These are phyloP conservation scores for Oceanodroma tethys DNA, from an alignment of 2,113 vertebrate genomes.

Conservation along the genomic window DNA sequence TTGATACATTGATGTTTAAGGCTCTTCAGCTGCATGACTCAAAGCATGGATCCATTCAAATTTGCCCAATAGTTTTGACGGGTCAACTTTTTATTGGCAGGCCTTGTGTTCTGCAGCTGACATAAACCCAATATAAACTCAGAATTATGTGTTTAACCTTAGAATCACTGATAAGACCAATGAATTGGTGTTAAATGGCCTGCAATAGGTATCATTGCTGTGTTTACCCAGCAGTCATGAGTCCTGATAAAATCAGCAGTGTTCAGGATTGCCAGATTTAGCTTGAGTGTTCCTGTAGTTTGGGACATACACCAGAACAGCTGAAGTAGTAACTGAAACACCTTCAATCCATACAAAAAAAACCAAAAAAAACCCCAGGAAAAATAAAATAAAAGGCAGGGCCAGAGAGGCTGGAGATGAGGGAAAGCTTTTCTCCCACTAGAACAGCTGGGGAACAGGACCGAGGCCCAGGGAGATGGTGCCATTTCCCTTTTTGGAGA, in stretches of 20 bases:
- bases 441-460: rapidly evolving
- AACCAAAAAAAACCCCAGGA: rapidly evolving
- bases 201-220: background rate
- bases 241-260: background rate
- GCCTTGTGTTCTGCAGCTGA: background rate
- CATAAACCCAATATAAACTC: background rate
- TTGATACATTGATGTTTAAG: background rate
- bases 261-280: background rate
- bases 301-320: background rate
- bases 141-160: background rate
- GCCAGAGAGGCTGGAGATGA: background rate
- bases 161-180: background rate
- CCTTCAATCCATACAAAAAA: background rate
- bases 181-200: background rate
- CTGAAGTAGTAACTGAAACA: background rate
- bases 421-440: rapidly evolving
- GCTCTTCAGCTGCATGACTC: background rate
- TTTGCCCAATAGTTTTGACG: background rate
- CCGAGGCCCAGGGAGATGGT: rapidly evolving
- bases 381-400: background rate
- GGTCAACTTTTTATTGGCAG: background rate
- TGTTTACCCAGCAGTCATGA: background rate
- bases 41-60: background rate
- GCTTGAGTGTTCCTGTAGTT: background rate
- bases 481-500: rapidly evolving